Percentiles rank a stretch among this genome's conserved stretches.
Conservation (phyloP, 1,140 invertebrate species). For the Scaptomyza montana region DNA sequence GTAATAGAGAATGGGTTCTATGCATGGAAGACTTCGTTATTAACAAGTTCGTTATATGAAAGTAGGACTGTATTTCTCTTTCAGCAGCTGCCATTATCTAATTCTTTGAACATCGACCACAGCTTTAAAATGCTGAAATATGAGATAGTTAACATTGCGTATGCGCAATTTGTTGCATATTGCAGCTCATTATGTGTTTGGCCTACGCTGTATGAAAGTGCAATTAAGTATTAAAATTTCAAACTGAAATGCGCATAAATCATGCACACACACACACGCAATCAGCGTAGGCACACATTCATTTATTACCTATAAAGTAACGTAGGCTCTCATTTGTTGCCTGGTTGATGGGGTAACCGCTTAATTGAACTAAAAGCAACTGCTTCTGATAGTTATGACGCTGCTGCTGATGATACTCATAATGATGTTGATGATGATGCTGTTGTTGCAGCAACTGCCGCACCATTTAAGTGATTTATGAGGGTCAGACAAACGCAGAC, state of each 20-base stretch:
- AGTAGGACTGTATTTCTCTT: too few relatives aligned
- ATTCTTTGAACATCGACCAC: background rate
- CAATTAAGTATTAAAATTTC: slow-evolving; percentile 43
- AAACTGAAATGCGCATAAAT: slow-evolving; percentile 41
- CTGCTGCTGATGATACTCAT: slow-evolving; percentile 3
- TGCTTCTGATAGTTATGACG: slow-evolving; percentile 29
- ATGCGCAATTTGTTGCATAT: slow-evolving; percentile 41
- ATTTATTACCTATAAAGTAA: slow-evolving; percentile 51
- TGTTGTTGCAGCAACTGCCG: slow-evolving; percentile 30
- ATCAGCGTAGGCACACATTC: background rate
- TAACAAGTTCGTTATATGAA: too few relatives aligned
- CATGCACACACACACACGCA: slow-evolving; percentile 11
- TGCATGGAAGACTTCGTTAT: too few relatives aligned
- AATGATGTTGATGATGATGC: slow-evolving; percentile 22
- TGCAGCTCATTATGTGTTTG: slow-evolving; percentile 20
- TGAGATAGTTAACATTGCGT: slow-evolving; percentile 16
- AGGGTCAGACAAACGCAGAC: slow-evolving; percentile 28
- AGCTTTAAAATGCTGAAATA: slow-evolving; percentile 10
- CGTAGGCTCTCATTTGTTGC: slow-evolving; percentile 17
- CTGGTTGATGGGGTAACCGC: slow-evolving; percentile 33
- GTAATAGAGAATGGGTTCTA: too few relatives aligned
- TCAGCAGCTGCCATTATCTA: background rate
- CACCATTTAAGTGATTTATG: slow-evolving; percentile 75
- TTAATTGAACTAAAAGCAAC: slow-evolving; percentile 64
- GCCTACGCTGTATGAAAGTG: slow-evolving; percentile 22